These are phyloP conservation scores for Rhagoletis pomonella DNA, from an alignment of 1,140 invertebrate genomes.

Conservation along the genomic window DNA sequence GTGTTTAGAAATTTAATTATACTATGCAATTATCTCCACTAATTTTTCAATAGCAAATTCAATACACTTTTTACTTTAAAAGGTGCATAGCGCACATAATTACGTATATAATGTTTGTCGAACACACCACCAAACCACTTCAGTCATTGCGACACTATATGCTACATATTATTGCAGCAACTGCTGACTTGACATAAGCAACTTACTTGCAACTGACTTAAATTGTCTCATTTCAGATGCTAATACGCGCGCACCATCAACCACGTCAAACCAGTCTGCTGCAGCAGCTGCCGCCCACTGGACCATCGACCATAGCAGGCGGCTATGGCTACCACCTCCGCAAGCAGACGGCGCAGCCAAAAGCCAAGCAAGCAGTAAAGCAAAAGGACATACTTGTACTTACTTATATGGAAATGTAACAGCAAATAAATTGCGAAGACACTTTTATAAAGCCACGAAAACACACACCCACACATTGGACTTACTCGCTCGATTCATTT, in stretches of 20 bases:
- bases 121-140: no score
- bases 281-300: not conserved
- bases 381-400: not conserved
- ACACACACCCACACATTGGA: not conserved
- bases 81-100: no score
- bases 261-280: conserved; percentile 6
- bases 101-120: no score
- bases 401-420: not conserved
- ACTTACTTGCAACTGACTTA: not conserved
- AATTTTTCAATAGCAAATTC: no score
- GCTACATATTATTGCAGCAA: not conserved
- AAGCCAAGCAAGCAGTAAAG: not conserved
- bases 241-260: conserved; percentile 15
- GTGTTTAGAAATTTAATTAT: no score
- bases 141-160: no score
- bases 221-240: conserved; percentile 49
- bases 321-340: not conserved
- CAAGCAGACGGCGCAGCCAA: not conserved
- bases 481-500: not conserved
- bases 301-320: not conserved
- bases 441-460: not conserved
- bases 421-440: not conserved
- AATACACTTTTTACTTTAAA: no score
- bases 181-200: not conserved
- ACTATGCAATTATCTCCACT: no score